These are phyloP conservation scores for Channallabes apus DNA, from an alignment of 2,797 vertebrate genomes.

Conservation along the genomic window DNA sequence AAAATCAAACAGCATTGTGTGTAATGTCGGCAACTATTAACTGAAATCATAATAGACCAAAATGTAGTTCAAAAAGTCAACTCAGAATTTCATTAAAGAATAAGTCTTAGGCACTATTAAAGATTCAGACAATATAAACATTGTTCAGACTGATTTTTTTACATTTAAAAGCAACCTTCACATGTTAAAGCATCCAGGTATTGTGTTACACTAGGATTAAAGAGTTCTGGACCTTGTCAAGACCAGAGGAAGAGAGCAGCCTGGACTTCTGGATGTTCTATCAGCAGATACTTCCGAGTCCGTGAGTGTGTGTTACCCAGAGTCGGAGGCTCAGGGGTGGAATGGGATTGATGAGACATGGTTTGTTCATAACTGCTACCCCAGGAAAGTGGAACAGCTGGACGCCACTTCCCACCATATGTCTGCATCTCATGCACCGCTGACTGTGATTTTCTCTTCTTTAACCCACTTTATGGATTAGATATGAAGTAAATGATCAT, in stretches of 20 bases:
- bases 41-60: background rate
- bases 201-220: background rate
- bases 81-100: background rate
- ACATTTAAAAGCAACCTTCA: background rate
- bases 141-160: background rate
- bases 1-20: background rate
- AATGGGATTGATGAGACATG: constrained; percentile 57
- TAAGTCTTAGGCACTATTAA: background rate
- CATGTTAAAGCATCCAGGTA: background rate
- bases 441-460: constrained; percentile 53
- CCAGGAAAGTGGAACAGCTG: constrained; percentile 60
- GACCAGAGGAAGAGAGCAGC: background rate
- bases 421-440: constrained; percentile 53
- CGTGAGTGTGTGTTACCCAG: constrained; percentile 22
- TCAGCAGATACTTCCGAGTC: constrained; percentile 35
- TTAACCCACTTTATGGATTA: constrained; percentile 57
- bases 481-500: constrained; percentile 49
- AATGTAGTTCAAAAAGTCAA: background rate
- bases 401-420: constrained; percentile 55
- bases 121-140: background rate
- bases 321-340: constrained; percentile 44
- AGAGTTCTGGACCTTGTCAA: constrained; percentile 23
- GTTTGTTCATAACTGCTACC: constrained; percentile 60
- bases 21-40: background rate
- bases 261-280: constrained; percentile 34